Evolutionary conservation across 2,113 vertebrate genomes (phyloP), one percentile per base, ranked within the genome.

Genomic region (Myrmecophaga tridactyla): DNA sequence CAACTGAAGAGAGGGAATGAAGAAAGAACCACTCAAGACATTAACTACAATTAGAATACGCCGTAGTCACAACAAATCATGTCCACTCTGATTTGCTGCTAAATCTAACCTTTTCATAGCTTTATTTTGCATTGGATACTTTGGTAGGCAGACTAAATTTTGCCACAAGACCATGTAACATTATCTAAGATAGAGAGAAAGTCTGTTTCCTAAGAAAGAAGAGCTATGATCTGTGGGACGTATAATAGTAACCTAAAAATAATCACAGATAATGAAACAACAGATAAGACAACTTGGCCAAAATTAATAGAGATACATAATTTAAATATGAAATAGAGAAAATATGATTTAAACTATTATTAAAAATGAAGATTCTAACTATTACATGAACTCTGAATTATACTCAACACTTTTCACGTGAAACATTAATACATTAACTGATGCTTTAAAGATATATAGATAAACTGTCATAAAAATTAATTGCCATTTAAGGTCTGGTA

Each of bases 341-440:
- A 75, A 84, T 62, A 8, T 53, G 70, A 78, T 34, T 83, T 43
- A 65, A 91, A 63, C 23, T 63, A 43, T 31, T 53, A 88, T 63
- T 78, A 70, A 84, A 86, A 81, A 72, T 80, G 36, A 78, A 81
- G 14, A 43, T 48, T 29, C 29, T 67, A 31, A 56, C 56, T 23
- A 94, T 67, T 67, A 90, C 6, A 92, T 27, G 75, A 94, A 90
- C 36, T 90, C 34, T 29, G 43, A 67, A 75, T 88, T 90, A 86
- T 36, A 94, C n/a, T 73, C 46, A 89, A 83, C 23, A 80, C 23
- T 62, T 53, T 53, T 46, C 29, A 94, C 10, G 81, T 21, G 48
- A 39, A 87, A 39, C 13, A 29, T 27, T 23, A 39, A 7, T 63
- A 84, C 0, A 36, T 75, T 86, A 94, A 73, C 46, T 75, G 6